Evolutionary conservation across 2,797 vertebrate genomes (phyloP).

Genomic region (Epinephelus malabaricus): DNA sequence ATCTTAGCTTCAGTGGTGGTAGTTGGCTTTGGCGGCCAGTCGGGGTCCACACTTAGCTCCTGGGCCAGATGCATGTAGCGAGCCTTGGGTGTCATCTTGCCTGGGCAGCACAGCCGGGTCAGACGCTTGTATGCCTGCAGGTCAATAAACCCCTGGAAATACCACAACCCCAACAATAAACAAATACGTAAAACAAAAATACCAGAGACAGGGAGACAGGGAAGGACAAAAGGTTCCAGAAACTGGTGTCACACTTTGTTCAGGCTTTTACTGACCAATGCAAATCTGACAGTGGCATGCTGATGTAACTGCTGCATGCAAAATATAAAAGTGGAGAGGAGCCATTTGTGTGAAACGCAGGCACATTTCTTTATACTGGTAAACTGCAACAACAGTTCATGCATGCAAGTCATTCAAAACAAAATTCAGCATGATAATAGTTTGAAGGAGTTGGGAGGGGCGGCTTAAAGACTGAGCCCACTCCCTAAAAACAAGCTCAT

Average conservation of each 20-base stretch:
- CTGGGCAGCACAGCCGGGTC: conserved; percentile 84
- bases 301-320: conserved; percentile 49
- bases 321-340: conserved; percentile 28
- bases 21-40: conserved; percentile 98
- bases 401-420: conserved; percentile 57
- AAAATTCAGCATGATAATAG: conserved; percentile 55
- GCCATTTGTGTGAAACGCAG: neutral
- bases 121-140: conserved; percentile 82
- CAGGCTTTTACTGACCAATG: neutral
- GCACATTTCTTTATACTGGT: conserved; percentile 15
- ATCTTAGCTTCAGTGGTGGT: conserved; percentile 96
- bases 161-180: conserved; percentile 49
- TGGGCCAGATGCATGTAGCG: conserved; percentile 98
- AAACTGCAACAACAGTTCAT: conserved; percentile 24
- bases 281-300: conserved; percentile 30
- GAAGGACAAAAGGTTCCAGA: neutral
- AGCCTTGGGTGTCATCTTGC: conserved; percentile 90
- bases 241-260: neutral
- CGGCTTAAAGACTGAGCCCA: conserved; percentile 21
- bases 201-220: neutral
- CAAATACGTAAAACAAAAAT: conserved; percentile 17
- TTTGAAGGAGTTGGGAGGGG: conserved; percentile 28
- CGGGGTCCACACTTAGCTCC: conserved; percentile 95
- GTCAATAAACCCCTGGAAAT: conserved; percentile 87
- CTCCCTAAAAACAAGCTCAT: conserved; percentile 73